Base-by-base conservation (phyloP, 2,113 vertebrate genomes). In the Chinchilla lanigera region DNA sequence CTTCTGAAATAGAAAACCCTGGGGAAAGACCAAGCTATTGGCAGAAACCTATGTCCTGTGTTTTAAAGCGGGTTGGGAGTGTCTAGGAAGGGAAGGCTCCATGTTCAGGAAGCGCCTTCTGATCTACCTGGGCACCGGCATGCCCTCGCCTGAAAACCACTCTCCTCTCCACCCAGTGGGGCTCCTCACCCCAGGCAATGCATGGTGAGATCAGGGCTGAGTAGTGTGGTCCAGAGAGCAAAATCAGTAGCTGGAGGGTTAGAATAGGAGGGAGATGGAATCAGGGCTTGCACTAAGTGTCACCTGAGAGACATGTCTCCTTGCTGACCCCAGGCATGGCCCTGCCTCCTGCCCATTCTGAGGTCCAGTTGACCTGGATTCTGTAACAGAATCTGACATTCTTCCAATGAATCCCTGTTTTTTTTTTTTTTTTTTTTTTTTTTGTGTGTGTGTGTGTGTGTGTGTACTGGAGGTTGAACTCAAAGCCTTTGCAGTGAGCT, bases 261-360 rank as follows among this genome's bases (percentile, higher is more conserved):
- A 60, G 80, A 85, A 14, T 13, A 61, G 56, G 19, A 28, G 41
- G 30, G 13, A 35, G 52, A 54, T 0, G 8, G 73, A 26, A 1
- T 33, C 58, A 41, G 22, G 75, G 61, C 60, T n/a, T 54, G 22
- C 26, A 10, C 47, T 1, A 35, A 30, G 19, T 5, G 19, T 24
- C 54, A 10, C 24, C 0, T 1, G 73, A 41, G 41, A 69, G 28
- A 26, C 24, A 3, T 0, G 17, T 71, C 35, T 22, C 8, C 20
- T 1, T 41, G n/a, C 35, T 16, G 12, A 14, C 1, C 17, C 28
- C 22, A 1, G 41, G 20, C 33, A 0, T 24, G 16, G 47, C 47
- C 38, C 20, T 13, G 26, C 8, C n/a, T 63, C 24, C 38, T 61
- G 17, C 73, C 19, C 60, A 41, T 73, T 69, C 26, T 38, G 28